Percentiles rank a stretch among this genome's conserved stretches.
Conservation (phyloP, 2,797 vertebrate species). For the Antrozous pallidus region DNA sequence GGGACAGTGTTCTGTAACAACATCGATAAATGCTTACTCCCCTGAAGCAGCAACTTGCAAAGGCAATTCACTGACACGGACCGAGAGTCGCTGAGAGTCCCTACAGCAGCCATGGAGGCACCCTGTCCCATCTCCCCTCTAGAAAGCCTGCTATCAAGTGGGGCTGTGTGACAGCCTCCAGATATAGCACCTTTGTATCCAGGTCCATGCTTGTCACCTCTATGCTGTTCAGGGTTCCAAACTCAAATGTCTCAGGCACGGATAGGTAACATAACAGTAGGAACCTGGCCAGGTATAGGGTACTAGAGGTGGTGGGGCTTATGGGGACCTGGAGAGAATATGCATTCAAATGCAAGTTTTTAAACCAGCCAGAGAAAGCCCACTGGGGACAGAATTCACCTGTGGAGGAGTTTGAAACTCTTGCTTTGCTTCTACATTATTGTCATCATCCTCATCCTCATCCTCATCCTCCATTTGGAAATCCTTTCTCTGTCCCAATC, state of each 20-base stretch:
- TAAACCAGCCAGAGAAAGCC: background rate
- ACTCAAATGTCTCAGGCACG: background rate
- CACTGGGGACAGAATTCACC: background rate
- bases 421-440: background rate
- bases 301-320: background rate
- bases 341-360: background rate
- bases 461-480: background rate
- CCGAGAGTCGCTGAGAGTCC: background rate
- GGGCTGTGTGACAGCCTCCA: background rate
- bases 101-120: background rate
- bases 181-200: background rate
- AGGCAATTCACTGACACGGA: background rate
- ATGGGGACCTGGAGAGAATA: background rate
- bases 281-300: background rate
- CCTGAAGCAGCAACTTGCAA: background rate
- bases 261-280: no score
- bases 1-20: background rate
- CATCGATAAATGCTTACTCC: background rate
- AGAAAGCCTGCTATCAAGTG: background rate
- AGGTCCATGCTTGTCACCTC: background rate
- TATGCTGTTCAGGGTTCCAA: background rate
- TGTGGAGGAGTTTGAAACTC: background rate
- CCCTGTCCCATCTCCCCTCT: background rate
- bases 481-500: background rate
- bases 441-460: background rate